A percentile compares a stretch with the other conserved stretches of the same genome.
Evolutionary conservation across 2,888 invertebrate genomes (phyloP).

Genomic region (Herminia tarsipennalis): DNA sequence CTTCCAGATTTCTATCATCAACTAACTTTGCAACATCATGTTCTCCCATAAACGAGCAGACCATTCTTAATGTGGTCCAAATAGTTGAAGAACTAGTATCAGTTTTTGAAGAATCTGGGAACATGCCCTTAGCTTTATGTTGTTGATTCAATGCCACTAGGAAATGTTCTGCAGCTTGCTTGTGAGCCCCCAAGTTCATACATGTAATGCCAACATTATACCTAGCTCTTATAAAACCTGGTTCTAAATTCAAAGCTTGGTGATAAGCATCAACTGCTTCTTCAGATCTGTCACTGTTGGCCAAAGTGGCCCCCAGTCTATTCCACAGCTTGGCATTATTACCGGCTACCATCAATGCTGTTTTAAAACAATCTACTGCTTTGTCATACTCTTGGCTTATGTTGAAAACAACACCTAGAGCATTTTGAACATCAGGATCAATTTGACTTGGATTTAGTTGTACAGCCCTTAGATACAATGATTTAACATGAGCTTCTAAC

Average conservation of each 20-base stretch:
- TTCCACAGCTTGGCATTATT: conserved; percentile 98
- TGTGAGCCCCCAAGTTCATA: conserved; percentile 97
- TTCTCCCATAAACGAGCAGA: conserved; percentile 92
- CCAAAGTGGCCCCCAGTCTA: conserved; percentile 97
- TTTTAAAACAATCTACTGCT: conserved; percentile 97
- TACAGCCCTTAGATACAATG: conserved; percentile 92
- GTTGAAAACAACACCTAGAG: conserved; percentile 97
- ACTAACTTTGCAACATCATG: conserved; percentile 87
- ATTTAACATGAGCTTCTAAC: conserved; percentile 87
- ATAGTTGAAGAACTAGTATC: conserved; percentile 94
- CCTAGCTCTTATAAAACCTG: conserved; percentile 98
- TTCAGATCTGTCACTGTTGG: conserved; percentile 97
- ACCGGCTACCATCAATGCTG: conserved; percentile 93
- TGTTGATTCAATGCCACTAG: conserved; percentile 97
- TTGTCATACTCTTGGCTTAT: conserved; percentile 97
- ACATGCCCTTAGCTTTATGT: conserved; percentile 82
- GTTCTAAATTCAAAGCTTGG: conserved; percentile 94
- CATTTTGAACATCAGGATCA: conserved; percentile 97
- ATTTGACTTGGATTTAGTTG: conserved; percentile 90
- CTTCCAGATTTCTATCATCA: conserved; percentile 86
- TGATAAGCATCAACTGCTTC: conserved; percentile 99
- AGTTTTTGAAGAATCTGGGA: conserved; percentile 57
- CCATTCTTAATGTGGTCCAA: conserved; percentile 97
- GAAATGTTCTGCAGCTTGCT: conserved; percentile 98
- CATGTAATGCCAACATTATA: conserved; percentile 99